phyloP scores from a whole-genome alignment of 2,113 vertebrate genomes.

The Cercocebus atys region DNA sequence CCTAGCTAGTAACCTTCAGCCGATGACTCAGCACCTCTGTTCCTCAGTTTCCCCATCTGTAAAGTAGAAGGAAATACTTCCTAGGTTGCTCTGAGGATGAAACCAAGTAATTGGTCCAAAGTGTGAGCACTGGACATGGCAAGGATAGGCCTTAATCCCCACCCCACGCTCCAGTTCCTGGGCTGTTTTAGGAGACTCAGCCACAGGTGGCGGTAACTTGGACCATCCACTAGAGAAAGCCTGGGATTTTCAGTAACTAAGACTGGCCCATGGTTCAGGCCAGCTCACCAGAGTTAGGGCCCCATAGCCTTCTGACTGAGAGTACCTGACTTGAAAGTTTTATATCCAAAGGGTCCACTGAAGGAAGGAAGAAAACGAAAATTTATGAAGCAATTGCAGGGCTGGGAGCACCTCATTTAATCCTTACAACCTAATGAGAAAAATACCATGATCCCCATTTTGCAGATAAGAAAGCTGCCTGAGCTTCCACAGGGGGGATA shows the following conservation, averaged over 20 bases:
- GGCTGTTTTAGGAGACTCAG: not conserved
- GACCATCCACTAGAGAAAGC: not conserved
- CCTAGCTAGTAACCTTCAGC: not conserved
- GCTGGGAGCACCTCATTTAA: not conserved
- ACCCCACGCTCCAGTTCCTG: not conserved
- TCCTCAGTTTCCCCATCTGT: not conserved
- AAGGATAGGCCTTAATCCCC: not conserved
- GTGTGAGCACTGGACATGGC: not conserved
- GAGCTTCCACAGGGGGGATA: not conserved
- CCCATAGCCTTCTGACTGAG: not conserved
- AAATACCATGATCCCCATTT: not conserved
- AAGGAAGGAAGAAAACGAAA: not conserved
- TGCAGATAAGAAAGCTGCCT: not conserved
- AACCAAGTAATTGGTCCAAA: not conserved
- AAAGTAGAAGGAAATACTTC: not conserved
- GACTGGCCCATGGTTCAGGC: not conserved
- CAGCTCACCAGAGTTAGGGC: not conserved
- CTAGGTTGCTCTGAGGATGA: not conserved
- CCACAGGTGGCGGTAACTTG: not conserved
- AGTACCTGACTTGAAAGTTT: not conserved
- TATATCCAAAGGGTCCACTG: not conserved
- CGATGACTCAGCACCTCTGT: not conserved
- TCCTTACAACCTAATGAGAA: not conserved
- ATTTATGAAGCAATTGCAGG: not conserved
- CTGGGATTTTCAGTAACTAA: not conserved